These are phyloP conservation scores for Campylorhamphus procurvoides DNA, from an alignment of 2,113 vertebrate genomes.

Conservation along the genomic window DNA sequence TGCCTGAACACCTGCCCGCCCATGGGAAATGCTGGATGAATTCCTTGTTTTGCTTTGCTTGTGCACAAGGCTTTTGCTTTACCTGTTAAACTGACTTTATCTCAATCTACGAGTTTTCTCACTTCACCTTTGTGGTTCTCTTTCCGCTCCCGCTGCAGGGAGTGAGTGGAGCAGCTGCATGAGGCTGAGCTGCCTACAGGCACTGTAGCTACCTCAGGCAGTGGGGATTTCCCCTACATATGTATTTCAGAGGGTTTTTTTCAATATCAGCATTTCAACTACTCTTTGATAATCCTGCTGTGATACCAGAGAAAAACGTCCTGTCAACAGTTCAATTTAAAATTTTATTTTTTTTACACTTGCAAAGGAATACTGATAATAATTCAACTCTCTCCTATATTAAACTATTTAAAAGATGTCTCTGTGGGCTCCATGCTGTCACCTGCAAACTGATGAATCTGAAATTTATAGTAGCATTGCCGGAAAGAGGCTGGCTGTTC, in stretches of 20 bases:
- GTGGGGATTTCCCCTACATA: neutral
- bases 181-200: neutral
- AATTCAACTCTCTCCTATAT: neutral
- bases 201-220: neutral
- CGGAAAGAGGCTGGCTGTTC: neutral
- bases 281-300: neutral
- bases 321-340: neutral
- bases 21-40: neutral
- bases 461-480: neutral
- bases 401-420: neutral
- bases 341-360: neutral
- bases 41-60: neutral
- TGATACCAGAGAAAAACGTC: neutral
- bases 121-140: fast-evolving
- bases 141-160: too few relatives aligned
- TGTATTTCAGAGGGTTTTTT: neutral
- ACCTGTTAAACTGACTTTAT: neutral
- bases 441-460: neutral
- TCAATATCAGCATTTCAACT: neutral
- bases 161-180: fast-evolving
- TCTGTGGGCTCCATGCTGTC: neutral
- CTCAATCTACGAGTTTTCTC: neutral
- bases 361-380: neutral
- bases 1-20: neutral
- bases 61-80: fast-evolving